Base-by-base conservation (phyloP, 2,797 vertebrate genomes). In the Adrianichthys oophorus region DNA sequence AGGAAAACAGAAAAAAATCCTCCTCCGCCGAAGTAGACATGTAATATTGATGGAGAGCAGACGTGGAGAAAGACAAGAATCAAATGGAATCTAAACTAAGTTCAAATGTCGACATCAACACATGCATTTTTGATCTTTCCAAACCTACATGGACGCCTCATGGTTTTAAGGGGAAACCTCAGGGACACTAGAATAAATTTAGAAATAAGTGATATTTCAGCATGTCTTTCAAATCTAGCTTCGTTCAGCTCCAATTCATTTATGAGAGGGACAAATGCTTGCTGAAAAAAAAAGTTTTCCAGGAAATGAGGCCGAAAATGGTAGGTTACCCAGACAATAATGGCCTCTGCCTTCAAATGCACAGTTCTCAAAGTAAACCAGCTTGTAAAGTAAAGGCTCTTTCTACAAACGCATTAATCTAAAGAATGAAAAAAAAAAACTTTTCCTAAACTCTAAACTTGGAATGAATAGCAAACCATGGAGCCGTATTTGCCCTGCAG, bases 1-100 rank as follows among this genome's bases (percentile, higher is more conserved):
- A 76, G 67, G 50, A 74, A 76, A 76, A 78, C 69, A 49, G 41
- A 29, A 49, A 59, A 16, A 15, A 18, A 7, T 18, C 42, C 65
- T 73, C 73, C 47, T 74, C 71, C 62, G 55, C 62, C 53, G 57
- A 70, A 82, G 79, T 52, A 54, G 72, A 62, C 81, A 92, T 90
- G 85, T 87, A 92, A 87, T 89, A 91, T 90, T 92, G 82, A 90
- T 90, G 87, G 69, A 58, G 67, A 80, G 81, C 86, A 84, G 84
- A 80, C 72, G 72, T 52, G 1, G 56, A 72, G 78, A 87, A 83
- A 87, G 74, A 84, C 55, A 72, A 56, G 79, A 87, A 88, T 88
- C 85, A 87, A 87, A 90, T 86, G 84, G 86, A 87, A 85, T 82
- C 74, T 40, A 74, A 81, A 82, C 87, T 53, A 45, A 85, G 79